Evolutionary conservation across 2,888 invertebrate species (phyloP), one percentile per base, ranked within the genome.

Genomic region (Aricia artaxerxes): DNA sequence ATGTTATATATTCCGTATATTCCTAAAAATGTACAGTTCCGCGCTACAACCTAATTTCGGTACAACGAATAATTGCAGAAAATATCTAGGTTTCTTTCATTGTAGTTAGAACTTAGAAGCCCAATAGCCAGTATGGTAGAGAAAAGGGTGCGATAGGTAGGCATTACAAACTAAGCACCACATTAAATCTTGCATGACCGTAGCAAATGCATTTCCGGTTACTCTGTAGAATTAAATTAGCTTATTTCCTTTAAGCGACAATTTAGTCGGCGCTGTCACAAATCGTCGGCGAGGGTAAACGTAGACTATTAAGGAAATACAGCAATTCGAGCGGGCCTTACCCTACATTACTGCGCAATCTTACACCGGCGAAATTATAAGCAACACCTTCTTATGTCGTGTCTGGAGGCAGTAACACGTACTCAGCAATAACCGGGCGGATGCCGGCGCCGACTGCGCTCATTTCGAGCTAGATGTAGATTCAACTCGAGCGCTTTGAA

Each of bases 271-370:
- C 91, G 92, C 91, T 91, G 91, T 94, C 93, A 91, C 93, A 92
- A 94, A 94, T 94, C 92, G 93, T 93, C 90, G 93, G 88, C 92
- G 89, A 87, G 91, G 93, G 92, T 94, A 94, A 94, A 92, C 93
- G 93, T 90, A 92, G 92, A 92, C 92, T 94, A 94, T 94, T 94
- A 94, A 91, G 94, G 94, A 94, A 94, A 94, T 94, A 94, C 94
- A 93, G 92, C 93, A 93, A 93, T 94, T 92, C 93, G 88, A 89
- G 85, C 90, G 90, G 89, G 91, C 91, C 93, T 93, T 93, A 93
- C 92, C 93, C 92, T 87, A 90, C 87, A 94, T 94, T 93, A 94
- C 89, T 82, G 91, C 89, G 92, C 92, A 94, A 94, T 94, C 94
- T 93, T 91, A 91, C 87, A 86, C 86, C 90, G 88, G 88, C 88